Evolutionary conservation across 2,797 vertebrate species (phyloP), one percentile per base, ranked within the genome.

Genomic region (Danio aesculapii): DNA sequence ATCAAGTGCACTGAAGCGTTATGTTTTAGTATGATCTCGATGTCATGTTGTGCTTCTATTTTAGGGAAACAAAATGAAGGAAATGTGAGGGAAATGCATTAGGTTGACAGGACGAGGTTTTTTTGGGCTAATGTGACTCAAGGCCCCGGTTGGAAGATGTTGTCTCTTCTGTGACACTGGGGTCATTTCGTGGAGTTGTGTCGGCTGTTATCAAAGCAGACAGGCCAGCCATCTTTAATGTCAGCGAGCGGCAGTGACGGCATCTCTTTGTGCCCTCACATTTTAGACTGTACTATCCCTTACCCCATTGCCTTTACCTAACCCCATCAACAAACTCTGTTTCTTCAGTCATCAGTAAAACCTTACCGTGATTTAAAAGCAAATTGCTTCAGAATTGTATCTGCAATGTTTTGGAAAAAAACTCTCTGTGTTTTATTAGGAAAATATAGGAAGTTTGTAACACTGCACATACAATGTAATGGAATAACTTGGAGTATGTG

Each of bases 51-150:
- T 57, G 81, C 74, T 64, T 81, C 67, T 82, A 79, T 86, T 83
- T 84, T 19, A 30, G 82, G 68, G 82, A 88, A 89, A 62, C 17
- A 75, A 46, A 63, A 66, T 39, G 49, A n/a, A 41, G 53, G 57
- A 70, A 75, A 77, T 70, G 67, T 91, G 90, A 92, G 86, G 89
- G 89, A 91, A 90, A 90, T 79, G 86, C 88, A 92, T 92, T 90
- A 90, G 76, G 84, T 82, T 87, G 89, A 90, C 88, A 86, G 84
- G 85, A 86, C 57, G 79, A 75, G 84, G 1, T 30, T 30, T 30
- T 30, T 78, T 82, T 82, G 84, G 81, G 88, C 85, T 88, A 88
- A 90, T 88, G 88, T 73, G 84, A 89, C 89, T 86, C 17, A 81
- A 68, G 90, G 90, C 73, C 50, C 73, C 64, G 81, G 84, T 87